phyloP scores from a whole-genome alignment of 2,797 vertebrate species.

The Lepus oiostolus region DNA sequence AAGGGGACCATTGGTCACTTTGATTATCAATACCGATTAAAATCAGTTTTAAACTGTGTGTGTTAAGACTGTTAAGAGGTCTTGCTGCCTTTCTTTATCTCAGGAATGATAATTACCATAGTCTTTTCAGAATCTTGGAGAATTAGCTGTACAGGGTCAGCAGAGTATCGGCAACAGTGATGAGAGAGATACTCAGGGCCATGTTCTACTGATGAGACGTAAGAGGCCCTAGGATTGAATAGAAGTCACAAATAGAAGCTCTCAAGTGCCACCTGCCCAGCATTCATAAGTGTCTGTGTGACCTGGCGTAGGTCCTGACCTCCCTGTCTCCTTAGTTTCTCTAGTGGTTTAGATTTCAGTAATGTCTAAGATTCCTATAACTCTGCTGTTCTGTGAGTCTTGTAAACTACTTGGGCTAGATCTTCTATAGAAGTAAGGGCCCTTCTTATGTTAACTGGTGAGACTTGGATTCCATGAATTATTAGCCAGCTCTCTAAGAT shows the following conservation, averaged over 20 bases:
- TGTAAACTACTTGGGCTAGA: not conserved
- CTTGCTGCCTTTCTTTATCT: not conserved
- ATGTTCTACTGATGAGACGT: not conserved
- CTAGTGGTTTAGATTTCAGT: not conserved
- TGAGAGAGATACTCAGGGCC: not conserved
- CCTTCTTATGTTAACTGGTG: not conserved
- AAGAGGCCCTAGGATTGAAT: not conserved
- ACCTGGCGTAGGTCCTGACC: not conserved
- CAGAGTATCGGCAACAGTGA: not conserved
- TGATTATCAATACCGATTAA: not conserved
- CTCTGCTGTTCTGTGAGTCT: not conserved
- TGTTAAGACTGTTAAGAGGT: not conserved
- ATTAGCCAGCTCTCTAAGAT: not conserved
- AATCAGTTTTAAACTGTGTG: not conserved
- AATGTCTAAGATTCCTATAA: constrained; percentile 2
- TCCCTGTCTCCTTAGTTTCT: not conserved
- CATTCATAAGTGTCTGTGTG: not conserved
- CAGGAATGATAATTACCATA: not conserved
- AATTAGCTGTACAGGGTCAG: not conserved
- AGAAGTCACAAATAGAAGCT: not conserved
- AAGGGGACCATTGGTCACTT: not conserved
- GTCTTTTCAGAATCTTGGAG: not conserved
- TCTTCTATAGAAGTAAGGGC: not conserved
- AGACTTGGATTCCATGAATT: not conserved
- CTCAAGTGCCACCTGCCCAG: not conserved